These are phyloP conservation scores for Pocillopora grandis DNA, from an alignment of 92 coral and sea anemone genomes.

Conservation along the genomic window DNA sequence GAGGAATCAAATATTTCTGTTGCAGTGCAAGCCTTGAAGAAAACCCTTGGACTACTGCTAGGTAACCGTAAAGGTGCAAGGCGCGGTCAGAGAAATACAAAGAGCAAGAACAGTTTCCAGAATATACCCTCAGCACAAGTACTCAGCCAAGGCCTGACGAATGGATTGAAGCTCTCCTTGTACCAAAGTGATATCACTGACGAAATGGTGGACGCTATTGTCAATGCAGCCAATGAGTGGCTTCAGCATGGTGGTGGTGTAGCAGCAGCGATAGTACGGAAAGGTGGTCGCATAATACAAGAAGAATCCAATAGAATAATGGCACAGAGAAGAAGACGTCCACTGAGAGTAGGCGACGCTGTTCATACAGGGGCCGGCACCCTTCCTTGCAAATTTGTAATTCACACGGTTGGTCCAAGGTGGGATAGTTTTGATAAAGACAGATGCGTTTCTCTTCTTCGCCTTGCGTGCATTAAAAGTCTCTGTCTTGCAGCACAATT, in stretches of 20 bases:
- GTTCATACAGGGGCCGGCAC: constrained; percentile 38
- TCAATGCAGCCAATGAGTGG: constrained; percentile 71
- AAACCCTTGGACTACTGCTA: neutral
- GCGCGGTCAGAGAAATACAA: no score
- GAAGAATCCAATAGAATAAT: constrained; percentile 41
- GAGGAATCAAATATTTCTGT: neutral
- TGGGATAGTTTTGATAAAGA: constrained; percentile 25
- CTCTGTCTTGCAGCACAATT: constrained; percentile 35
- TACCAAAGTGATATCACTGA: constrained; percentile 74
- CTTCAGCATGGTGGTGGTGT: constrained; percentile 65
- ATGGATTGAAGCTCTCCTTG: constrained; percentile 44
- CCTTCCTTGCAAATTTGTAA: constrained; percentile 45
- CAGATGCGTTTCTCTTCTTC: constrained; percentile 6
- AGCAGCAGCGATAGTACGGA: constrained; percentile 75
- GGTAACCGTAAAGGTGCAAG: no score
- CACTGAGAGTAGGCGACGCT: constrained; percentile 33
- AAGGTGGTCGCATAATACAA: constrained; percentile 71
- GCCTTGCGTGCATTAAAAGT: constrained; percentile 36
- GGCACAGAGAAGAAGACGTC: neutral
- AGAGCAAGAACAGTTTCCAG: no score
- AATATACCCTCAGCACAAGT: neutral
- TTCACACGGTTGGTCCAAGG: constrained; percentile 63
- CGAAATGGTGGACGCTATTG: constrained; percentile 66
- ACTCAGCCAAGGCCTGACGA: constrained; percentile 8
- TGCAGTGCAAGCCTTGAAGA: neutral